These are phyloP conservation scores for Peromyscus californicus DNA, from an alignment of 2,113 vertebrate genomes.

Conservation along the genomic window DNA sequence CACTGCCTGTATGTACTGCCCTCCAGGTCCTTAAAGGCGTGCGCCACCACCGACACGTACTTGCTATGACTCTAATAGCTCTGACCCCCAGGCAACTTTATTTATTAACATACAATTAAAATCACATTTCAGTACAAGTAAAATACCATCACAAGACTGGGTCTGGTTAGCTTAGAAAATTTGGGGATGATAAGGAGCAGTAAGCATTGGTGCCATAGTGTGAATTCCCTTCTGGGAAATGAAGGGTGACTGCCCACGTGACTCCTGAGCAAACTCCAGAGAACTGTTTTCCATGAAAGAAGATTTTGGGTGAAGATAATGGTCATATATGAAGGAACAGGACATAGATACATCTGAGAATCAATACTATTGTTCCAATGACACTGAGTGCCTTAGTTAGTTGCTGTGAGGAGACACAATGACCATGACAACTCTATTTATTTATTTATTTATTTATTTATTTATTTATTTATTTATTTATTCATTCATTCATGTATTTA, in stretches of 20 bases:
- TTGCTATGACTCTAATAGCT: no score
- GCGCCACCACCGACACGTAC: no score
- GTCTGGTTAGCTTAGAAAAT: neutral
- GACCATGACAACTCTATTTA: neutral
- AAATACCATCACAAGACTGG: neutral
- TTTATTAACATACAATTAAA: no score
- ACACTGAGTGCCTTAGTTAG: neutral
- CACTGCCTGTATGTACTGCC: no score
- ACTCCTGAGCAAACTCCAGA: no score
- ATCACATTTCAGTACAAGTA: no score
- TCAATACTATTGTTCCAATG: no score
- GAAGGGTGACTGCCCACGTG: neutral
- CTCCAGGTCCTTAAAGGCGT: no score
- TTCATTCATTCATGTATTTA: neutral
- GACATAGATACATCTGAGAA: neutral
- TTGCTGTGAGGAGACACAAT: neutral
- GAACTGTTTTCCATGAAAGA: neutral
- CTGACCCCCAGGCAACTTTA: no score
- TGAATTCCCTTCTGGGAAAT: neutral
- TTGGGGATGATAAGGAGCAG: rapidly evolving
- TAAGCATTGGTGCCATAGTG: rapidly evolving
- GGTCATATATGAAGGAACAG: neutral
- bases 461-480: neutral
- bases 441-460: neutral
- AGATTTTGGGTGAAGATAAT: neutral